Conservation (phyloP, 2,113 vertebrate genomes). For the Neoarius graeffei region DNA sequence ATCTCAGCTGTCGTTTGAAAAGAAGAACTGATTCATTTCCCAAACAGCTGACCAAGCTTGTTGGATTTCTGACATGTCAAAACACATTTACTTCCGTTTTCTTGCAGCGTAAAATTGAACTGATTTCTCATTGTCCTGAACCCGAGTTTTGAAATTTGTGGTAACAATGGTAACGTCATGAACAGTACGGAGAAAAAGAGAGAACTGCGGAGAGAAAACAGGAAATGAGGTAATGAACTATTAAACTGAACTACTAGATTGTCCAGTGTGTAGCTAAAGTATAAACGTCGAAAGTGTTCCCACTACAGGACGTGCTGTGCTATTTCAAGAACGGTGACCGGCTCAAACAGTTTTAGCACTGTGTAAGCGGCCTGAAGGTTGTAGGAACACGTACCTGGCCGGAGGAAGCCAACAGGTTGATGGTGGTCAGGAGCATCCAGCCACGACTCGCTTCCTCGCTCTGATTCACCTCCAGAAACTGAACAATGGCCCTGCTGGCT, state of each 20-base stretch:
- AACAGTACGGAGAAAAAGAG: background rate
- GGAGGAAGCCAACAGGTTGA: slow-evolving; percentile 96
- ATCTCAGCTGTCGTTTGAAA: background rate
- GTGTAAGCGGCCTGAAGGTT: background rate
- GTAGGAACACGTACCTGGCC: slow-evolving; percentile 83
- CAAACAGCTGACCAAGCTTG: background rate
- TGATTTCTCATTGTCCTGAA: background rate
- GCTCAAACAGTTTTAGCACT: background rate
- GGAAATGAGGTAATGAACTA: background rate
- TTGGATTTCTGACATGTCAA: background rate
- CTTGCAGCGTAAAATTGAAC: background rate
- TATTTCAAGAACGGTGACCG: background rate
- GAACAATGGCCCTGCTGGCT: slow-evolving; percentile 96
- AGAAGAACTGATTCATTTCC: background rate
- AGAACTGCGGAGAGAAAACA: background rate
- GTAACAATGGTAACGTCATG: background rate
- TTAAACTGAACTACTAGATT: background rate
- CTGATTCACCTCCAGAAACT: slow-evolving; percentile 98
- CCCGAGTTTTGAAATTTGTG: background rate
- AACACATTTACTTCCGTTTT: background rate
- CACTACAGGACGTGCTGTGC: background rate
- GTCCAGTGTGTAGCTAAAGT: background rate
- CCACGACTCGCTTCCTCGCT: slow-evolving; percentile 97
- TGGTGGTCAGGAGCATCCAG: slow-evolving; percentile 98
- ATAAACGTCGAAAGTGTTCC: background rate